Conservation (phyloP, 1,140 invertebrate genomes). For the Sinella curviseta region DNA sequence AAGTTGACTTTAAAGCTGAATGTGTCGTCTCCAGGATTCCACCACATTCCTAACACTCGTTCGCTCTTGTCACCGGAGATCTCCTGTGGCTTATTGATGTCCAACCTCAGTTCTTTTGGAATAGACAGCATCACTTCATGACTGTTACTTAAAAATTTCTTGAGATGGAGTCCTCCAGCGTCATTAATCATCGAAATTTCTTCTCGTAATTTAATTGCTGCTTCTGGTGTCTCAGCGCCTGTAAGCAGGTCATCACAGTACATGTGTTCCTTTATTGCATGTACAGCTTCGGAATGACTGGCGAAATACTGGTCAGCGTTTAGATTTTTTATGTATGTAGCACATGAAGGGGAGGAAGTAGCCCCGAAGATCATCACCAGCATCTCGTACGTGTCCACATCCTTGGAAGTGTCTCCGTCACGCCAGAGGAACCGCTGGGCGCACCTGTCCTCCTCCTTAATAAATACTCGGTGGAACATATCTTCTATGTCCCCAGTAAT, state of each 20-base stretch:
- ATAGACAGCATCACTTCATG: background rate
- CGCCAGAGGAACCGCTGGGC: slow-evolving; percentile 35
- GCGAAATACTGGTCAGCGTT: background rate
- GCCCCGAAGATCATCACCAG: slow-evolving; percentile 35
- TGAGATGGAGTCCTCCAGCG: background rate
- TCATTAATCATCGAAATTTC: background rate
- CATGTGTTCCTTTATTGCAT: background rate
- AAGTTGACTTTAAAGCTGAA: slow-evolving; percentile 25
- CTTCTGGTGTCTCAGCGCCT: background rate
- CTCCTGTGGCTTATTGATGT: background rate
- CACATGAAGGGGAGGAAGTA: slow-evolving; percentile 18
- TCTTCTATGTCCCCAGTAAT: slow-evolving; percentile 37
- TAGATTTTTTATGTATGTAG: background rate
- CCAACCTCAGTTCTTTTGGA: background rate
- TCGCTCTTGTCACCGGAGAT: background rate
- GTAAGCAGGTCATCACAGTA: background rate
- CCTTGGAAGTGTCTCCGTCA: background rate
- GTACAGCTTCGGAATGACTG: background rate
- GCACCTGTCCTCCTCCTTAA: background rate
- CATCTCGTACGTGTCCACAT: slow-evolving; percentile 28
- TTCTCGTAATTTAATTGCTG: background rate
- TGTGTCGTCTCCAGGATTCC: slow-evolving; percentile 21
- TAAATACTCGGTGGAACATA: slow-evolving; percentile 41
- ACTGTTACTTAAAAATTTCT: background rate
- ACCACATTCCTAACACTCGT: slow-evolving; percentile 34